Percentiles rank a stretch among this genome's conserved stretches.
These are phyloP conservation scores for Mellilla xanthometata DNA, from an alignment of 2,888 invertebrate species.

Conservation along the genomic window DNA sequence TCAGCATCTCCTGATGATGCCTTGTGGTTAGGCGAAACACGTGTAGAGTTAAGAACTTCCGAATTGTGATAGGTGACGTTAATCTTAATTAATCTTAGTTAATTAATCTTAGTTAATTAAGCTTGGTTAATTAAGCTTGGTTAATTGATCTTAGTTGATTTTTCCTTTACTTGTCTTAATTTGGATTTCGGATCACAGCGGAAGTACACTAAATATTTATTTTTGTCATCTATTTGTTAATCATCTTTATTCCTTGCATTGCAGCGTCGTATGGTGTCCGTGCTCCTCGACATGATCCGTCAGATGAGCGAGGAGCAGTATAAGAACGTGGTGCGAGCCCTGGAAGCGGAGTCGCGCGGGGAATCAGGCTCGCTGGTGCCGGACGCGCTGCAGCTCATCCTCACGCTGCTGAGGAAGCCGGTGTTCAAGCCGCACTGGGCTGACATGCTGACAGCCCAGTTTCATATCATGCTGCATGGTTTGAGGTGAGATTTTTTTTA, in stretches of 20 bases:
- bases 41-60: no score
- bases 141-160: no score
- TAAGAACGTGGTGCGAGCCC: conserved; percentile 88
- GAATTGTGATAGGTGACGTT: no score
- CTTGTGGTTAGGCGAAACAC: no score
- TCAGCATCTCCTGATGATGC: no score
- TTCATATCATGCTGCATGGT: conserved; percentile 91
- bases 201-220: no score
- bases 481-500: conserved; percentile 70
- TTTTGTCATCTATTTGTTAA: no score
- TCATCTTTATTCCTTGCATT: conserved; percentile 10
- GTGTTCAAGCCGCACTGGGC: conserved; percentile 96
- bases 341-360: conserved; percentile 77
- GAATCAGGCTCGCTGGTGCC: conserved; percentile 89
- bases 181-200: no score
- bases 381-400: conserved; percentile 94
- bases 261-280: conserved; percentile 92
- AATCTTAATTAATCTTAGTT: no score
- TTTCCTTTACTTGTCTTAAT: no score
- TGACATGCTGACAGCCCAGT: conserved; percentile 95
- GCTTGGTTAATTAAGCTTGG: no score
- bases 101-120: no score
- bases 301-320: conserved; percentile 95
- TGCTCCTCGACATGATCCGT: conserved; percentile 94
- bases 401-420: conserved; percentile 90